Base-by-base conservation (phyloP, 2,888 invertebrate genomes). In the Cephus nigrinus region DNA sequence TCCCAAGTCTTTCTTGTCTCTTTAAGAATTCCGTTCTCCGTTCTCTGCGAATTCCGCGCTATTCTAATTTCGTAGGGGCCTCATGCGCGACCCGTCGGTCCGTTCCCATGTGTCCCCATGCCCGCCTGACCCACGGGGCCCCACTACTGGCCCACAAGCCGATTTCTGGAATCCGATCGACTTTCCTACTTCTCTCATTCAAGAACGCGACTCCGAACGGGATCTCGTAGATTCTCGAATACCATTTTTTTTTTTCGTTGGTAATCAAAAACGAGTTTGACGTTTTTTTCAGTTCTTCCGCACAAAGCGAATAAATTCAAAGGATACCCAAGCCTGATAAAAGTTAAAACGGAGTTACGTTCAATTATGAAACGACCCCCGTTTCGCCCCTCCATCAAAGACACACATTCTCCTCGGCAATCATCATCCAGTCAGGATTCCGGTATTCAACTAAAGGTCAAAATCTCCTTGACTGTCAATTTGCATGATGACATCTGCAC, bases 161-260 rank as follows among this genome's bases (percentile, higher is more conserved):
- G 71, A 71, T 71, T 71, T 71, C 71, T 71, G 71, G 71, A 71
- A 71, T 71, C 12, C 71, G 71, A 71, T 71, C 71, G 71, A 33
- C 31, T 31, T 12, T 71, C 33, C 71, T 32, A 33, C 33, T 31
- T 32, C 71, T 12, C 71, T 11, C 71, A 71, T 23, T 23, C 23
- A 55, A 55, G 40, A 55, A 55, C 40, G 9, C 15, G 40, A 55
- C 23, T 55, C 5, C 9, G 40, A 5, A 4, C 5, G 40, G 40
- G 40, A 15, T 40, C 40, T 15, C 1, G 40, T 15, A 40, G 15
- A 40, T 5, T 12, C 40, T 40, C 1, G 4, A 15, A 15, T 15
- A 15, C 40, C 34, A 34, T 15, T 0, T 40, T 40, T 40, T 40
- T 15, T 40, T 40, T 15, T 4, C 4, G 1, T 40, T 3, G 3